These are phyloP conservation scores for Drosophila longiperda DNA, from an alignment of 2,888 invertebrate genomes.

Conservation along the genomic window DNA sequence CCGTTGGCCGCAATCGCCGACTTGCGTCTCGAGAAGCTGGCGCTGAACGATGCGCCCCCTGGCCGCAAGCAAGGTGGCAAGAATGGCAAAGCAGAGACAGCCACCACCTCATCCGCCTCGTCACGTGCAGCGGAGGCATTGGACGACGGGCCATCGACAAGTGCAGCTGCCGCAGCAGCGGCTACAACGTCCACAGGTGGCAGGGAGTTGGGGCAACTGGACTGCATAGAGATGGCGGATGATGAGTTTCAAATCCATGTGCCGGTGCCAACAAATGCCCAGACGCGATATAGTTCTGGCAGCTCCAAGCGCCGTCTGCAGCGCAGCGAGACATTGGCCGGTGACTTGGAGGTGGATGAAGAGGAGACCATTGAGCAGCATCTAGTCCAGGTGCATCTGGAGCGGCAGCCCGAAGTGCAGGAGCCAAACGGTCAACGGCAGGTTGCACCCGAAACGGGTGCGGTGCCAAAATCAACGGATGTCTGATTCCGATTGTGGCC, in stretches of 20 bases:
- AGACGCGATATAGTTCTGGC: neutral
- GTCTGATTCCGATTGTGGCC: constrained; percentile 76
- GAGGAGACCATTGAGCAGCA: constrained; percentile 48
- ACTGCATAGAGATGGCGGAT: constrained; percentile 77
- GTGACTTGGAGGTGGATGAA: constrained; percentile 72
- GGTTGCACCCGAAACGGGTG: constrained; percentile 44
- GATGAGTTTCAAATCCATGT: constrained; percentile 75
- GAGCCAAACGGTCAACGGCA: neutral
- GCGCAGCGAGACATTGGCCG: constrained; percentile 82
- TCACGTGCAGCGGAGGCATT: constrained; percentile 17
- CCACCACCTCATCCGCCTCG: constrained; percentile 1
- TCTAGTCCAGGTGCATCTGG: constrained; percentile 62
- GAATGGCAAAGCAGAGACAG: neutral
- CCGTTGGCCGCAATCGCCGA: constrained; percentile 57
- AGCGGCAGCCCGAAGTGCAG: neutral
- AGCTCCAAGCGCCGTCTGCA: constrained; percentile 67
- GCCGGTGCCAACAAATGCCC: constrained; percentile 51
- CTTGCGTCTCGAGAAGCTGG: constrained; percentile 65
- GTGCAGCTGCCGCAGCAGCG: constrained; percentile 63
- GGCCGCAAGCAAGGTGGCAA: constrained; percentile 51
- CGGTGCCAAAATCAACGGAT: constrained; percentile 59
- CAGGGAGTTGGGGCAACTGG: constrained; percentile 30
- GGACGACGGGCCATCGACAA: constrained; percentile 69
- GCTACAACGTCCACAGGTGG: constrained; percentile 31
- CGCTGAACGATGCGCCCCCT: constrained; percentile 78